phyloP scores from a whole-genome alignment of 2,797 vertebrate species.

The Sebastes vulpes region DNA sequence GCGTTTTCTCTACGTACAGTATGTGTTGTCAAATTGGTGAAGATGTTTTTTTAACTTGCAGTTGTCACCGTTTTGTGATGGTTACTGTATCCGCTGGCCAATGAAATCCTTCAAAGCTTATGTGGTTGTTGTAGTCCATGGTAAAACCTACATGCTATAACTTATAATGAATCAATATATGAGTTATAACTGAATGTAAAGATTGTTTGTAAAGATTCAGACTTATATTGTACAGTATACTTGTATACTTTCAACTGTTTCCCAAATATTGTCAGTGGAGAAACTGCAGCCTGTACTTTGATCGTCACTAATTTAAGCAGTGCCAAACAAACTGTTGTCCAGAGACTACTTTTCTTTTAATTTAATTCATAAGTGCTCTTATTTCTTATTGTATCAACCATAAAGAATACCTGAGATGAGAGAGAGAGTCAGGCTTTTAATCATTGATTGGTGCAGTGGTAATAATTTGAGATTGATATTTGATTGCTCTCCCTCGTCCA shows the following conservation, averaged over 20 bases:
- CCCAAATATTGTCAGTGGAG: background rate
- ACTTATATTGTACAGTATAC: background rate
- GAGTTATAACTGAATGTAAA: constrained; percentile 4
- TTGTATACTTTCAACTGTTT: background rate
- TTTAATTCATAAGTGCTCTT: constrained; percentile 1
- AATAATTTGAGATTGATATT: constrained; percentile 16
- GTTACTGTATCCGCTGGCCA: background rate
- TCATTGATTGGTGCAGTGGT: constrained; percentile 16
- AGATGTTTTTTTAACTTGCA: background rate
- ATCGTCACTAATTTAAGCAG: background rate
- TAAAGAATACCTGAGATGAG: background rate
- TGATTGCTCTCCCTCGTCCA: constrained; percentile 1
- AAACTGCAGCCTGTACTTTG: constrained; percentile 16
- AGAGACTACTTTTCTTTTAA: constrained; percentile 3
- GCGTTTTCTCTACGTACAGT: too few relatives aligned
- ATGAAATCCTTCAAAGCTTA: background rate
- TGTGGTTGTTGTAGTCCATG: background rate
- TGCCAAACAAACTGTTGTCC: background rate
- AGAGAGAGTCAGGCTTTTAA: constrained; percentile 11
- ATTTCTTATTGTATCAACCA: constrained; percentile 7
- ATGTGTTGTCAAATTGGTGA: background rate
- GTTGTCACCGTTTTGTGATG: background rate
- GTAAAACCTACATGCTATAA: background rate
- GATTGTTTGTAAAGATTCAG: background rate
- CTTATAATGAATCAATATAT: background rate